Evolutionary conservation across 2,888 invertebrate genomes (phyloP), one percentile per base, ranked within the genome.

Genomic region (Abrostola triplasia): DNA sequence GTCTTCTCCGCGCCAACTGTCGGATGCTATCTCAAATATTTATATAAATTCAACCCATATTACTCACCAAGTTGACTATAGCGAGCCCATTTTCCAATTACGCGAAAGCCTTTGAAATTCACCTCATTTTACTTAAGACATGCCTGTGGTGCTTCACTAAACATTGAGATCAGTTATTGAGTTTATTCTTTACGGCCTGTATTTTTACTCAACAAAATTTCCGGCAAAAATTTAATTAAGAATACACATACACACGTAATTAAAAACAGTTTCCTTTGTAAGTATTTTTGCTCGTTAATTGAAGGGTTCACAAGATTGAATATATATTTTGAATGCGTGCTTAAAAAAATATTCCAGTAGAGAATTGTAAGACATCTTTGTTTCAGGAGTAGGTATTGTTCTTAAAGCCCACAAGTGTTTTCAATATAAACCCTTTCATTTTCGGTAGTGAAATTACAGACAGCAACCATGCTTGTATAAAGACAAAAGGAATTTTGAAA

Each of bases 11-110:
- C 44, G 11, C 13, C 13, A 8, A 37, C 11, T 6, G 6, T 13
- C 12, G 42, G 35, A 54, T 60, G 10, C 47, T 36, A 35, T 54
- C n/a, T 56, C 35, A 59, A 70, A 61, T 66, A 61, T 61, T 49
- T 38, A 38, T 53, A 53, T 37, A 54, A 55, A 58, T 55, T 36
- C 36, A 58, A 42, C 50, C 42, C 35, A 58, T 24, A 44, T 61
- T 70, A 48, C 55, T 56, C n/a, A 8, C 49, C 13, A 61, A 70
- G 63, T 56, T 63, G 51, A 56, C 36, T 58, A 44, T 48, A 36
- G 9, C 36, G 13, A n/a, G 48, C 37, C 49, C 59, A 64, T 60
- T 72, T 72, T 60, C 60, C 73, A 72, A 72, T 73, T 72, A 64
- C 35, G 24, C 11, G 10, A 52, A 59, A 62, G 51, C 73, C 62